These are phyloP conservation scores for Sphaeridia pumilis DNA, from an alignment of 2,888 invertebrate species.

Conservation along the genomic window DNA sequence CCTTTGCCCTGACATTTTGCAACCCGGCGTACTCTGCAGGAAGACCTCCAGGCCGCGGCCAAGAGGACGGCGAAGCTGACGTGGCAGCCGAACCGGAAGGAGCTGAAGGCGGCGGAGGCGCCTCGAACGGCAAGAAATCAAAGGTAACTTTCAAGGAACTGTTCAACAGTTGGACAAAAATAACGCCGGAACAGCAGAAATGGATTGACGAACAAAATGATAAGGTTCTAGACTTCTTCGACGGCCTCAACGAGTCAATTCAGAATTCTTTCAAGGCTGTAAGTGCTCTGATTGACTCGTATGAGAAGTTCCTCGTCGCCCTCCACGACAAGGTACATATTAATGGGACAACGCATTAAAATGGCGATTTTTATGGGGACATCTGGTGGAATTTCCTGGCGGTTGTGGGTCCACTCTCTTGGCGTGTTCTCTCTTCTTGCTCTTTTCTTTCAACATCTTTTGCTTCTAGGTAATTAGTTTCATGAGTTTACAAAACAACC, in stretches of 20 bases:
- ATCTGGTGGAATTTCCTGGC: too few relatives aligned
- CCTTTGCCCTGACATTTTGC: too few relatives aligned
- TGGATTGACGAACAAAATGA: background rate
- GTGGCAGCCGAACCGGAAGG: too few relatives aligned
- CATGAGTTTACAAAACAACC: too few relatives aligned
- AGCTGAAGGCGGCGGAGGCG: background rate
- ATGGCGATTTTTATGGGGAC: too few relatives aligned
- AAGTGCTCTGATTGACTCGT: background rate
- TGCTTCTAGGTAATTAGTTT: too few relatives aligned
- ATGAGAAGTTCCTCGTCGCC: background rate
- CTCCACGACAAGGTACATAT: slow-evolving; percentile 1
- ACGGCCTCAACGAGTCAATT: background rate
- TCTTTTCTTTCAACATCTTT: too few relatives aligned
- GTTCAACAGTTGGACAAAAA: background rate
- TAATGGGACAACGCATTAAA: background rate
- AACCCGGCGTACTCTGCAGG: too few relatives aligned
- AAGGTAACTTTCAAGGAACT: background rate
- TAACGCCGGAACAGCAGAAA: background rate
- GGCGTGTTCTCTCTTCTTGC: too few relatives aligned
- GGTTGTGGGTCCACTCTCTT: too few relatives aligned
- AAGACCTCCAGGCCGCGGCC: too few relatives aligned
- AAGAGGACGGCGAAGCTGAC: background rate
- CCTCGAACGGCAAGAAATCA: background rate
- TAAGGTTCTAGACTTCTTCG: background rate
- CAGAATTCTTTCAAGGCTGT: background rate